These are phyloP conservation scores for Aphidius colemani DNA, from an alignment of 2,888 invertebrate species.

Conservation along the genomic window DNA sequence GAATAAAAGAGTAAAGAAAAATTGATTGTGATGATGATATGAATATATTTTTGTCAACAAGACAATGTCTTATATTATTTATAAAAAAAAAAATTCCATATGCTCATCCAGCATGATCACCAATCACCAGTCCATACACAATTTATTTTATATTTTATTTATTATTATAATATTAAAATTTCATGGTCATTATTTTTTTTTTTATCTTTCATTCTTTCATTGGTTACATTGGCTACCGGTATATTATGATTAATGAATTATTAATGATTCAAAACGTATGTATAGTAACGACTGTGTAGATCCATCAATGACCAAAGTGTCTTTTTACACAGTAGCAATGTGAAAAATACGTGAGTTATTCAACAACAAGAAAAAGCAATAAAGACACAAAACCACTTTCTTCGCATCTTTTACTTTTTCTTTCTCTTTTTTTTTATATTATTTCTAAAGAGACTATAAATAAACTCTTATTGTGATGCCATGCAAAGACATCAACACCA, in stretches of 20 bases:
- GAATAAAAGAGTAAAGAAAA: too few species aligned
- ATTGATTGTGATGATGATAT: too few species aligned
- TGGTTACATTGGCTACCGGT: constrained; percentile 21
- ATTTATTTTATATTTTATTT: constrained; percentile 9
- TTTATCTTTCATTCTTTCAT: background rate
- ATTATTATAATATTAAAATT: background rate
- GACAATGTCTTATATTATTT: too few species aligned
- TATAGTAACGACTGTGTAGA: constrained; percentile 33
- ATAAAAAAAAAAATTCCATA: too few species aligned
- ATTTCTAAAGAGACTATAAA: constrained; percentile 9
- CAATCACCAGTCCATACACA: background rate
- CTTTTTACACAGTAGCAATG: constrained; percentile 21
- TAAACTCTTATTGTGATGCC: constrained; percentile 3
- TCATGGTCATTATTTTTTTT: constrained; percentile 3
- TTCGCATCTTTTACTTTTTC: constrained; percentile 22
- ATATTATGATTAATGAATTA: constrained; percentile 57
- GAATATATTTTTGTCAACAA: too few species aligned
- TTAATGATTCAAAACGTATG: constrained; percentile 46
- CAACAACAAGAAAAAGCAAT: constrained; percentile 9
- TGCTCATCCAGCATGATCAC: constrained; percentile 8
- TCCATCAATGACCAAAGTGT: constrained; percentile 44
- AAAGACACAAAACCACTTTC: constrained; percentile 1
- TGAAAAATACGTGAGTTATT: constrained; percentile 46
- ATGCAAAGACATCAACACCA: too few species aligned
- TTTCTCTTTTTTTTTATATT: constrained; percentile 14